phyloP scores from a whole-genome alignment of 2,888 invertebrate genomes.

The Synergus laeviventris region DNA sequence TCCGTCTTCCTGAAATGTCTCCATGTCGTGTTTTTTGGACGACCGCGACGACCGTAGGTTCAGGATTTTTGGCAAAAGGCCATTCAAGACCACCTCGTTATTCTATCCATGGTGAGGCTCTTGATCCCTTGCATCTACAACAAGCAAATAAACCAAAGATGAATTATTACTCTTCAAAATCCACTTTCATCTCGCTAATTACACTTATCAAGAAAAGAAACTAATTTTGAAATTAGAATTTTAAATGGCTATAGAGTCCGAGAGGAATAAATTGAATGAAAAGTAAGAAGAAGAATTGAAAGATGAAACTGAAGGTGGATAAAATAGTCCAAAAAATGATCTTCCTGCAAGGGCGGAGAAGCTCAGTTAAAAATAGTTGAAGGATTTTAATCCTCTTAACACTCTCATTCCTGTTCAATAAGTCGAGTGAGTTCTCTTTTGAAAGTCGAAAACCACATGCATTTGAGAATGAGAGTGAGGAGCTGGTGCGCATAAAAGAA shows the following conservation, averaged over 20 bases:
- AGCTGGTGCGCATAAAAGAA: constrained; percentile 10
- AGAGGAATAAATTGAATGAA: background rate
- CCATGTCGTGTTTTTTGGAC: constrained; percentile 54
- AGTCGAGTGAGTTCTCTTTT: constrained; percentile 21
- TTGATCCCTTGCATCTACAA: constrained; percentile 56
- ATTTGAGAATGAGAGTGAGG: constrained; percentile 1
- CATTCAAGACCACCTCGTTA: constrained; percentile 55
- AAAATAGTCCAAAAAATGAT: background rate
- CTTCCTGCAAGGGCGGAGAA: background rate
- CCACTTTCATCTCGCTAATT: constrained; percentile 2
- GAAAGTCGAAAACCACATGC: constrained; percentile 11
- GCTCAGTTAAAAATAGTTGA: background rate
- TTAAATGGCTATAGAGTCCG: background rate
- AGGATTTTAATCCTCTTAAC: constrained; percentile 25
- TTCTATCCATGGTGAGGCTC: constrained; percentile 59
- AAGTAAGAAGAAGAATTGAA: background rate
- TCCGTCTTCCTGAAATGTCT: constrained; percentile 54
- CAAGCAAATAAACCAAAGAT: constrained; percentile 44
- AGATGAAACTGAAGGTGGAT: background rate
- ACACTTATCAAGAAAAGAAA: constrained; percentile 5
- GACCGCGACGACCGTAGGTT: constrained; percentile 19
- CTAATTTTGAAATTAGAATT: background rate
- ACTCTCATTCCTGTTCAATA: constrained; percentile 14
- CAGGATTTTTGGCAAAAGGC: constrained; percentile 47
- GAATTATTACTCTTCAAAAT: constrained; percentile 38